phyloP scores from a whole-genome alignment of 2,888 invertebrate species.

The Leptopilina myrica region DNA sequence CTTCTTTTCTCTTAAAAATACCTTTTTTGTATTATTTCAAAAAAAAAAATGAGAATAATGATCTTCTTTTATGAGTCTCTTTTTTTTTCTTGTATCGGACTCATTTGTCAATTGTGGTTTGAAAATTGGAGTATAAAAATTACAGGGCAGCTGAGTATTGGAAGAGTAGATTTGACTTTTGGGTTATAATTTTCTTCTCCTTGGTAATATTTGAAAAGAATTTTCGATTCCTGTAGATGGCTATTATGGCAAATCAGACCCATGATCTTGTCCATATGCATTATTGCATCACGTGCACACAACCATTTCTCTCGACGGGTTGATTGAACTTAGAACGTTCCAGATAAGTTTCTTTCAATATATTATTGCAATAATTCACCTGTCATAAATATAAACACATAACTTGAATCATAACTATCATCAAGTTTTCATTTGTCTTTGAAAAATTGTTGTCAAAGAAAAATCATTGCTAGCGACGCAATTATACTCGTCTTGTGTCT shows the following conservation, averaged over 20 bases:
- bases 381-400: not conserved
- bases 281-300: constrained; percentile 33
- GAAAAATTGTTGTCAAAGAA: not conserved
- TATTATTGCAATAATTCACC: constrained; percentile 28
- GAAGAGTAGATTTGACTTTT: not conserved
- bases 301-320: constrained; percentile 26
- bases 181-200: constrained; percentile 18
- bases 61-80: not conserved
- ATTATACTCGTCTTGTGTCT: too few relatives aligned
- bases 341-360: constrained; percentile 32
- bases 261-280: constrained; percentile 22
- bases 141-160: not conserved
- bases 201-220: not conserved
- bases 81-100: not conserved
- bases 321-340: constrained; percentile 36
- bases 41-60: not conserved
- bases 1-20: too few relatives aligned
- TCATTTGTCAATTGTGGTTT: constrained; percentile 1
- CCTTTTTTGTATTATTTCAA: not conserved
- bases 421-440: constrained; percentile 9
- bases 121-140: not conserved
- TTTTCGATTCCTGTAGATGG: not conserved
- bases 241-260: constrained; percentile 21
- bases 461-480: not conserved
- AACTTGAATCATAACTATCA: not conserved